Evolutionary conservation across 2,888 invertebrate genomes (phyloP).

Genomic region (Cosmopolites sordidus): DNA sequence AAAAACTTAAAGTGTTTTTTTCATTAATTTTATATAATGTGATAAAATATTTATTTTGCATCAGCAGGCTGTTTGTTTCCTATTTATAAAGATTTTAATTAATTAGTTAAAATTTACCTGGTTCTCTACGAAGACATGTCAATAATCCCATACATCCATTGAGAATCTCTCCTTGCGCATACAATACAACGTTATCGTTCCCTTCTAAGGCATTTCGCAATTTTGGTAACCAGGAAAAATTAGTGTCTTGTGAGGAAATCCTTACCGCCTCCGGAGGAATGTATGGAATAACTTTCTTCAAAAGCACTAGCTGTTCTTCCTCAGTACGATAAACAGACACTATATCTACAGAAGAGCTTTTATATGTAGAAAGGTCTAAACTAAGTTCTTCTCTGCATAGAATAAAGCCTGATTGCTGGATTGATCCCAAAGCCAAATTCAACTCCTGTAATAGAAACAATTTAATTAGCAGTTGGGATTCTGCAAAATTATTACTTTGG

Average conservation of each 20-base stretch:
- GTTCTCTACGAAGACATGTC: background rate
- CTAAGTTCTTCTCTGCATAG: conserved; percentile 17
- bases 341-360: conserved; percentile 32
- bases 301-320: conserved; percentile 53
- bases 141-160: conserved; percentile 75
- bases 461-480: no score
- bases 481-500: no score
- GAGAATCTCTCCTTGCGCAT: conserved; percentile 59
- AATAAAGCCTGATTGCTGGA: conserved; percentile 31
- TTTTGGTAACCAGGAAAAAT: conserved; percentile 49
- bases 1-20: no score
- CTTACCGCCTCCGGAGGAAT: conserved; percentile 32
- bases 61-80: no score
- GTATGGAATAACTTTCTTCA: conserved; percentile 46
- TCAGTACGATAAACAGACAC: conserved; percentile 52
- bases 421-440: conserved; percentile 27
- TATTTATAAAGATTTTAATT: no score
- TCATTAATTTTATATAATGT: no score
- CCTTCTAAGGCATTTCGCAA: conserved; percentile 40
- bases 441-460: conserved; percentile 15
- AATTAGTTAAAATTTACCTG: no score
- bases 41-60: no score
- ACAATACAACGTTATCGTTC: conserved; percentile 53
- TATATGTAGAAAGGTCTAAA: background rate
- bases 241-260: background rate